phyloP scores from a whole-genome alignment of 2,113 vertebrate species.

The Otocyon megalotis region DNA sequence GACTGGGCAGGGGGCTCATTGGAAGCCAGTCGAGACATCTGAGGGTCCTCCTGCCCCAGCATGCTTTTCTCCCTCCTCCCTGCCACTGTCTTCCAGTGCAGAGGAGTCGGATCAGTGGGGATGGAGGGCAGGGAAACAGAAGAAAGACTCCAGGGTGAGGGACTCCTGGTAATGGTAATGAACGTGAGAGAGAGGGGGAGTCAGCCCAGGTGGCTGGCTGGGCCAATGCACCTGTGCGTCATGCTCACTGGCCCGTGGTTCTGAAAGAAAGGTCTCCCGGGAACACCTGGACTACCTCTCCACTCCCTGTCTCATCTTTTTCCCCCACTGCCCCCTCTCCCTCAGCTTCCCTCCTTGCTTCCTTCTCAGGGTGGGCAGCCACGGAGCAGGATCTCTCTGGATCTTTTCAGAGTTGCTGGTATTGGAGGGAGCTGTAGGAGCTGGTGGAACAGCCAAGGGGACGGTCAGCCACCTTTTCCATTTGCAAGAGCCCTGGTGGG shows the following conservation, averaged over 20 bases:
- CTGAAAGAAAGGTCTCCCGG: not conserved
- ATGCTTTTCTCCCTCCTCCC: not conserved
- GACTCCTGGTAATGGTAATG: not conserved
- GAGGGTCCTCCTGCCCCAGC: not conserved
- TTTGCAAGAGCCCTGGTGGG: not conserved
- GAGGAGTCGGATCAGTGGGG: not conserved
- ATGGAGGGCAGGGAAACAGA: not conserved
- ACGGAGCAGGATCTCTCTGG: not conserved
- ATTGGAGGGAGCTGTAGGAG: not conserved
- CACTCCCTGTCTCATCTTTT: not conserved
- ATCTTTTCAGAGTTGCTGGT: not conserved
- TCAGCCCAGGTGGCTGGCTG: not conserved
- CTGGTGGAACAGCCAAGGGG: not conserved
- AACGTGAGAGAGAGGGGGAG: not conserved
- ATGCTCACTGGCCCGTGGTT: fast-evolving
- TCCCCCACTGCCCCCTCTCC: not conserved
- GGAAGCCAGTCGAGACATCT: not conserved
- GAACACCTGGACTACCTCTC: not conserved
- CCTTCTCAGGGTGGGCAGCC: not conserved
- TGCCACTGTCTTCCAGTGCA: not conserved
- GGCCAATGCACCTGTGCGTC: not conserved
- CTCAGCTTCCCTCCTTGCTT: not conserved
- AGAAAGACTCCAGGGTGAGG: not conserved
- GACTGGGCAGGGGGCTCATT: not conserved
- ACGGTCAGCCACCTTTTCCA: not conserved